Base-by-base conservation (phyloP, 2,888 invertebrate species). In the Mythimna vitellina region DNA sequence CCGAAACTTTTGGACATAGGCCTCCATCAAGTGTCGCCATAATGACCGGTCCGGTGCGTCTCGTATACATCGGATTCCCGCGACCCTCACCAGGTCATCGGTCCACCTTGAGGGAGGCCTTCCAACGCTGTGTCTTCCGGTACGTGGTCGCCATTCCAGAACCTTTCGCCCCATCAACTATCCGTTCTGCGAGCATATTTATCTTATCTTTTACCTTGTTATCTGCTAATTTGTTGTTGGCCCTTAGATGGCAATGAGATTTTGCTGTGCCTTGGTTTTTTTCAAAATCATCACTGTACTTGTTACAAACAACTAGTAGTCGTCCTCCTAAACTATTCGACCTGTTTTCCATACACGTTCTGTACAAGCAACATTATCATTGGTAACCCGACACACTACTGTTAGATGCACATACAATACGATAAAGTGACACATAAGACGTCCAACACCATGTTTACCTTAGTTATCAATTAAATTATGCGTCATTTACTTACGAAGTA, bases 381-480 rank as follows among this genome's bases (percentile, higher is more conserved):
- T 58, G 70, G 70, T 68, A 81, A 81, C 73, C 56, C 56, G 81
- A 80, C 56, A 80, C 49, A 58, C 58, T 32, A 65, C 70, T 78
- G 66, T 73, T 67, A 60, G 63, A 66, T 66, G 60, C 73, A 76
- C 80, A 69, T 64, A 73, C 73, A 80, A 66, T 77, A 60, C 68
- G 54, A 76, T 56, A 73, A 51, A 81, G 42, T 69, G 73, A 73
- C 69, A 77, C 68, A 64, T 61, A 77, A 81, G 64, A 22, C 64
- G 35, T 25, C 42, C 66, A 69, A 69, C 56, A 49, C 57, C 32
- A 12, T 70, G 70, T 80, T 78, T 78, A 81, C 69, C 66, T 81
- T 67, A 81, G 49, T 77, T 73, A 62, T 73, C 78, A 80, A 80
- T 81, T 73, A 70, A 70, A 80, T 77, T 81, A 77, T 77, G 73